Evolutionary conservation across 2,113 vertebrate genomes (phyloP), one percentile per base, ranked within the genome.

Genomic region (Bubo scandiacus): DNA sequence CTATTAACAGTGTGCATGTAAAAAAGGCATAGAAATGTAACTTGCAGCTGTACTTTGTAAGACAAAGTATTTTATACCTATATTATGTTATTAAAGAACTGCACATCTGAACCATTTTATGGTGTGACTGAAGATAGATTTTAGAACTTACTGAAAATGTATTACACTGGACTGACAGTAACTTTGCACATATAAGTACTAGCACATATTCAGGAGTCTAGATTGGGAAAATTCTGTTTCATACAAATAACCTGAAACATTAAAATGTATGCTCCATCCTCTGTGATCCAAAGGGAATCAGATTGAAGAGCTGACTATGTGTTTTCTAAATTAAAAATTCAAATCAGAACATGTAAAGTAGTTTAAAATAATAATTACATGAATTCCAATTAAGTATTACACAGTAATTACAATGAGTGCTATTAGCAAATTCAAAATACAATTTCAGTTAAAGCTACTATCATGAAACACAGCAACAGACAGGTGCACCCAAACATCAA

Each of bases 311-410:
- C 92, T 65, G 74, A 85, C 73, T 93, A 91, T 54, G 87, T 86
- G 85, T 94, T 97, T 96, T 90, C 77, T 81, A 88, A 97, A 98
- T 98, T 97, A 98, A 98, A 97, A 97, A 96, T 97, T 86, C 92
- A 86, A 94, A 96, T 96, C 88, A 66, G 97, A 90, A 97, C 88
- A 94, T 91, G 96, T 94, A 93, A 96, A 96, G 96, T 51, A 88
- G 96, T 96, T 97, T 97, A 97, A 97, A 98, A 97, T 97, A 98
- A 98, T 98, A 98, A 98, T 98, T 97, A 98, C 94, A 97, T 42
- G 93, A 96, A 93, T 97, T 93, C 94, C 94, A 75, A 66, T 97
- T 97, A 97, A n/a, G 81, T 86, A 90, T 91, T 94, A 96, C 81
- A 58, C 66, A 30, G 89, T 97, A 97, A 98, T 98, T 98, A 97